A percentile compares a stretch with the other conserved stretches of the same genome.
These are phyloP conservation scores for Tragelaphus scriptus DNA, from an alignment of 2,113 vertebrate species.

Conservation along the genomic window DNA sequence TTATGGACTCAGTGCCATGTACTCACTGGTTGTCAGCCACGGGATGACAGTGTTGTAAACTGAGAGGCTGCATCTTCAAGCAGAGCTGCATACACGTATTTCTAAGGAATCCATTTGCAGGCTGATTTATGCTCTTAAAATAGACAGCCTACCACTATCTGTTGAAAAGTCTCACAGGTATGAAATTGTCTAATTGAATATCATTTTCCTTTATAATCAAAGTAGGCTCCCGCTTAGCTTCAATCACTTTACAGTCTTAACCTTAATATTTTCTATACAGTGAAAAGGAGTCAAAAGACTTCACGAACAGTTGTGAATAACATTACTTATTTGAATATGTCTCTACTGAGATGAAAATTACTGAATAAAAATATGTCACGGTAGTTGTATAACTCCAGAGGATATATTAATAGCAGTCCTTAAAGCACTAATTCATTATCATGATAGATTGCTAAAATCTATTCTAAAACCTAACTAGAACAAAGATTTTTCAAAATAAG, in stretches of 20 bases:
- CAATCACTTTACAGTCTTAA: slow-evolving; percentile 67
- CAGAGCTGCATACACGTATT: not conserved
- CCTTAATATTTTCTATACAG: slow-evolving; percentile 72
- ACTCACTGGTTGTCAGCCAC: slow-evolving; percentile 50
- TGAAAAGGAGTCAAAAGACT: slow-evolving; percentile 69
- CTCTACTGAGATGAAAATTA: slow-evolving; percentile 69
- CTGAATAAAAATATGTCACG: slow-evolving; percentile 66
- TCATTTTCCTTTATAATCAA: slow-evolving; percentile 72
- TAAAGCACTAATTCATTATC: slow-evolving; percentile 55
- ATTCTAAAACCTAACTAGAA: not conserved
- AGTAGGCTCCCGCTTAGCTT: slow-evolving; percentile 61
- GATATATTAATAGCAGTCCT: slow-evolving; percentile 30
- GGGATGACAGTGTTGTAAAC: slow-evolving; percentile 57
- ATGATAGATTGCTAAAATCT: slow-evolving; percentile 22
- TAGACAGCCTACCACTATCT: slow-evolving; percentile 54
- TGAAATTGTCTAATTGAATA: slow-evolving; percentile 69
- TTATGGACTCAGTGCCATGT: slow-evolving; percentile 47
- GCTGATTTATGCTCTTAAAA: slow-evolving; percentile 63
- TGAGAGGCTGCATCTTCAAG: slow-evolving; percentile 50
- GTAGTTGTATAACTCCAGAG: slow-evolving; percentile 58
- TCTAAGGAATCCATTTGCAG: slow-evolving; percentile 39
- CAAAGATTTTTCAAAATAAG: slow-evolving; percentile 43
- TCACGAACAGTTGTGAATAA: slow-evolving; percentile 64
- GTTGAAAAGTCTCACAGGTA: slow-evolving; percentile 55
- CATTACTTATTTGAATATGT: slow-evolving; percentile 65